Base-by-base conservation (phyloP, 2,113 vertebrate species). In the Pundamilia nyererei region DNA sequence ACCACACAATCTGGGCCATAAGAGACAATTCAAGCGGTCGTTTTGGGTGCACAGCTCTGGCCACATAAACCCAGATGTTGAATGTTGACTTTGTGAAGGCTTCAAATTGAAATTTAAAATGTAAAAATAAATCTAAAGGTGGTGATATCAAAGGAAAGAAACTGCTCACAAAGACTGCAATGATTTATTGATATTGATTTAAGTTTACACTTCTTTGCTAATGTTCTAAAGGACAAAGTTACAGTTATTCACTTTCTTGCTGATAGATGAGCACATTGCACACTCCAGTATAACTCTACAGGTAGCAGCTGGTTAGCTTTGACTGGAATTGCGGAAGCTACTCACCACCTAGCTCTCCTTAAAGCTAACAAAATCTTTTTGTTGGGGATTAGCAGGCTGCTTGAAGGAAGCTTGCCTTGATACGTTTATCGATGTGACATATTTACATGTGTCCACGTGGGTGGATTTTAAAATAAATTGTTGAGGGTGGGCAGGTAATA, bases 11-110 rank as follows among this genome's bases (percentile, higher is more conserved):
- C 40, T 47, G 40, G 35, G 35, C 35, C 13, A 26, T 17, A 72
- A 45, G 38, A 72, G 24, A 47, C 40, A 10, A 29, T 72, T 47
- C 40, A 65, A 0, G 17, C 10, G 3, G 17, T 35, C 1, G 6
- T 62, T 62, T n/a, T 7, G 31, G 58, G 58, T 35, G 58, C 56
- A 17, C 58, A 33, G 9, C 58, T 62, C 15, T 35, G 31, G 15
- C 58, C 6, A 21, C 19, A 35, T 38, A 5, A 68, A 68, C 33
- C 19, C 60, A 38, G 10, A 38, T 68, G 10, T 38, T 38, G 60
- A 65, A 7, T 38, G 33, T 2, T 68, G 33, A 68, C 33, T 68
- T 68, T 65, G 17, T 65, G 31, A 65, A 42, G 38, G 5, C 21
- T 72, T 72, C 21, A 45, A 26, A 26, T 72, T 42, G 1, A 15